A percentile compares a stretch with the other conserved stretches of the same genome.
phyloP scores from a whole-genome alignment of 2,113 vertebrate species.

The Pachycephala philippinensis region DNA sequence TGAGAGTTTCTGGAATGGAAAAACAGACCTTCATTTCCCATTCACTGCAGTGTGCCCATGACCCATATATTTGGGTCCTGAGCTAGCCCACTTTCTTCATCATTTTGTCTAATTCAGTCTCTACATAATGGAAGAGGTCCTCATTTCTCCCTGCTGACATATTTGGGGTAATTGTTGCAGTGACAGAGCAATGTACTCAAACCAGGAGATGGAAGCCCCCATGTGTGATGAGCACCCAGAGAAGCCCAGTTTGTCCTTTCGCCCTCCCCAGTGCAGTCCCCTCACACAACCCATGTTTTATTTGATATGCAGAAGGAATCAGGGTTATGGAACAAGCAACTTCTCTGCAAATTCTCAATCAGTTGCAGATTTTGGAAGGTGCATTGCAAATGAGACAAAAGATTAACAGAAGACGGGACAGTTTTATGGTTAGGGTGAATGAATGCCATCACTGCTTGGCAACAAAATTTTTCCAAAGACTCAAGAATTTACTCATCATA shows the following conservation, averaged over 20 bases:
- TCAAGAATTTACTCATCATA: not conserved
- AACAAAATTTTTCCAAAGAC: not conserved
- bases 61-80: not conserved
- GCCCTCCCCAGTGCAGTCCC: not conserved
- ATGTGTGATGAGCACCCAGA: not conserved
- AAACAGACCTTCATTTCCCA: not conserved
- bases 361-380: not conserved
- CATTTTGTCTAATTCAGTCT: not conserved
- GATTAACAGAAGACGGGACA: not conserved
- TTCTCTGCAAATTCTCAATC: not conserved
- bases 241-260: not conserved
- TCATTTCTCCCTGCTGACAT: not conserved
- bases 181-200: not conserved
- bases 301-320: fast-evolving
- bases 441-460: not conserved
- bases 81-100: not conserved
- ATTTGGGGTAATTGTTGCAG: not conserved
- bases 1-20: not conserved
- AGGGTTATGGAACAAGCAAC: not conserved
- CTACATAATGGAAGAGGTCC: not conserved
- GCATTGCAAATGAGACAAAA: not conserved
- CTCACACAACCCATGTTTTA: fast-evolving
- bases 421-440: not conserved
- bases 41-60: not conserved
- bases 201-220: not conserved